These are phyloP conservation scores for Anolis apletophallus DNA, from an alignment of 2,797 vertebrate genomes.

Conservation along the genomic window DNA sequence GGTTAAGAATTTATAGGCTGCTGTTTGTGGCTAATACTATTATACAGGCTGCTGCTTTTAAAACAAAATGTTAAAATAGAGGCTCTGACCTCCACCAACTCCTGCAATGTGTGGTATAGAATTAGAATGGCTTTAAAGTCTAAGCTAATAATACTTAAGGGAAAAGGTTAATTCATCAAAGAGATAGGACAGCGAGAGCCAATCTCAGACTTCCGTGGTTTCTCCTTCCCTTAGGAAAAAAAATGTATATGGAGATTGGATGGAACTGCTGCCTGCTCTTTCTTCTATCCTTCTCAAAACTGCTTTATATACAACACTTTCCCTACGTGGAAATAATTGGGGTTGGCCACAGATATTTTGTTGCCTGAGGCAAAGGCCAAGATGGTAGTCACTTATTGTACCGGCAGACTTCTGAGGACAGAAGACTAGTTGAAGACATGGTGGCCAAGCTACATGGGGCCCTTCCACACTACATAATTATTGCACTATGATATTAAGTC, in stretches of 20 bases:
- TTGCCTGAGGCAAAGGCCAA: background rate
- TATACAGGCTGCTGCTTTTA: constrained; percentile 62
- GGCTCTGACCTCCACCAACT: constrained; percentile 56
- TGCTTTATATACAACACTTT: background rate
- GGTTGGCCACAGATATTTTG: background rate
- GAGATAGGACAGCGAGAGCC: constrained; percentile 54
- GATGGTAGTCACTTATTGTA: too few relatives aligned
- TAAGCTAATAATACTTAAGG: constrained; percentile 49
- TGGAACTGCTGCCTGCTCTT: background rate
- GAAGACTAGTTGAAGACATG: background rate
- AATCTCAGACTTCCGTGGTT: constrained; percentile 55
- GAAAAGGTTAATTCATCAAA: constrained; percentile 58
- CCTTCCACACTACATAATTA: too few relatives aligned
- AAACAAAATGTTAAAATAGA: constrained; percentile 58
- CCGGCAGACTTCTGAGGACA: too few relatives aligned
- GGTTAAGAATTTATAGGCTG: constrained; percentile 45
- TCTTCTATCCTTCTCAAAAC: background rate
- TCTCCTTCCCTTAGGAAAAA: background rate
- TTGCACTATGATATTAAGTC: too few relatives aligned
- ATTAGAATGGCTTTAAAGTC: constrained; percentile 53
- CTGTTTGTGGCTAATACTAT: constrained; percentile 55
- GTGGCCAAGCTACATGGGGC: background rate
- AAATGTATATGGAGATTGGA: constrained; percentile 56
- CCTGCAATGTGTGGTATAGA: constrained; percentile 31
- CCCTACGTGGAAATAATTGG: background rate